These are phyloP conservation scores for Agonopterix subpropinquella DNA, from an alignment of 2,888 invertebrate species.

Conservation along the genomic window DNA sequence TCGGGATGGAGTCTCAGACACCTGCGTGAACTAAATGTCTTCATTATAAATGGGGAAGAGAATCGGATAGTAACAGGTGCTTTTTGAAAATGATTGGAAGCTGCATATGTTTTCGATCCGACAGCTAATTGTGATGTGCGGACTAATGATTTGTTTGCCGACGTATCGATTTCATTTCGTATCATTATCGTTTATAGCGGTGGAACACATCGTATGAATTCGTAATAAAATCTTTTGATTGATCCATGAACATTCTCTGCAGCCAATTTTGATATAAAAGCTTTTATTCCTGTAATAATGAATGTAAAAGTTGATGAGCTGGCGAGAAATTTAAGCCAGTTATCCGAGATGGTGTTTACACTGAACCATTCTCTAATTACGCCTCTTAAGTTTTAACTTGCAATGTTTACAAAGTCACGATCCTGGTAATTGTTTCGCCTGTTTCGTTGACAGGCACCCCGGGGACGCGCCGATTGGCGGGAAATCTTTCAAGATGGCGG, in stretches of 20 bases:
- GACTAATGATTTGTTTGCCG: constrained; percentile 24
- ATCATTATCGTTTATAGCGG: constrained; percentile 5
- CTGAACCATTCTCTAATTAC: constrained; percentile 48
- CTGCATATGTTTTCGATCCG: constrained; percentile 26
- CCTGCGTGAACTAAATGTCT: constrained; percentile 66
- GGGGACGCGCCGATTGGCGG: constrained; percentile 57
- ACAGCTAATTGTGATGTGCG: constrained; percentile 25
- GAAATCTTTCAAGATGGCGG: constrained; percentile 62
- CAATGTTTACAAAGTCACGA: constrained; percentile 52
- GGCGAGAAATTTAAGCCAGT: neutral
- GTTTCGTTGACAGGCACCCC: constrained; percentile 56
- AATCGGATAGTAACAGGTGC: constrained; percentile 53
- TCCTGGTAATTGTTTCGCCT: constrained; percentile 60
- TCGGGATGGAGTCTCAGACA: constrained; percentile 44
- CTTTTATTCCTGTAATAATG: too few relatives aligned
- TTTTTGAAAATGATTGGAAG: constrained; percentile 43
- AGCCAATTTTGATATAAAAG: too few relatives aligned
- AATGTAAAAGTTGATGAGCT: too few relatives aligned
- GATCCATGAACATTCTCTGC: neutral
- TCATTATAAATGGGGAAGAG: constrained; percentile 60
- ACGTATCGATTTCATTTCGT: constrained; percentile 20
- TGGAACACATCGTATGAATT: neutral
- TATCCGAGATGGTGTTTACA: constrained; percentile 6
- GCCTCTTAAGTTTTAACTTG: constrained; percentile 34
- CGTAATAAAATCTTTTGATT: neutral